Percentiles rank a stretch among this genome's conserved stretches.
Conservation (phyloP, 2,888 invertebrate genomes). For the Leuctra nigra region DNA sequence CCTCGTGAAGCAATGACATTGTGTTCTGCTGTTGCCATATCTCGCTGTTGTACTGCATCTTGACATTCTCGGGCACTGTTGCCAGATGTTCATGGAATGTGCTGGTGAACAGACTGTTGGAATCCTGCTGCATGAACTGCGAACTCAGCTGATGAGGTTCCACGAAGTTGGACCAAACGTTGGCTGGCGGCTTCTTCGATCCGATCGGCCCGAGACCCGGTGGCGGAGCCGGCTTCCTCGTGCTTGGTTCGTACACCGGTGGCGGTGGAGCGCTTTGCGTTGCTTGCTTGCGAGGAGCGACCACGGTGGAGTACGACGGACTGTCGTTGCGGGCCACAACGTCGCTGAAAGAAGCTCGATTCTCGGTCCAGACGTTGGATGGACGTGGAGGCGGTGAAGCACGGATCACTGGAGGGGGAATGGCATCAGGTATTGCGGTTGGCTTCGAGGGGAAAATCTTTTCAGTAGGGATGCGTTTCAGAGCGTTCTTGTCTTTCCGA, state of each 20-base stretch:
- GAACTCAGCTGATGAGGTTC: conserved; percentile 14
- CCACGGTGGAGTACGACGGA: conserved; percentile 33
- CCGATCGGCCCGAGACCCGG: conserved; percentile 40
- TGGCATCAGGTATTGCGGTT: background rate
- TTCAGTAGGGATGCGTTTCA: conserved; percentile 30
- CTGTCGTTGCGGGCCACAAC: conserved; percentile 50
- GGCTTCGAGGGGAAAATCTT: conserved; percentile 15
- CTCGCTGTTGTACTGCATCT: background rate
- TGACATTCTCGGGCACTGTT: background rate
- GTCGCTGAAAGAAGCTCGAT: conserved; percentile 51
- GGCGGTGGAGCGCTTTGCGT: background rate
- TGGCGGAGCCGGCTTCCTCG: background rate
- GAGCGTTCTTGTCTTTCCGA: conserved; percentile 33
- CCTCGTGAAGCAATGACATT: background rate
- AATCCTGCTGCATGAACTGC: conserved; percentile 25
- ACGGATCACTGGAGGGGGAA: conserved; percentile 26
- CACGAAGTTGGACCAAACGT: conserved; percentile 21
- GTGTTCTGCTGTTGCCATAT: background rate
- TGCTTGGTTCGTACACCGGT: background rate
- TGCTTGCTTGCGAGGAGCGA: conserved; percentile 31
- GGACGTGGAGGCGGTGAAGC: conserved; percentile 37
- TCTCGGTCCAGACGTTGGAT: conserved; percentile 47
- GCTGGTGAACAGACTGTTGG: conserved; percentile 18
- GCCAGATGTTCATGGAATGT: conserved; percentile 19
- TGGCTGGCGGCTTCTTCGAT: conserved; percentile 34